A percentile compares a stretch with the other conserved stretches of the same genome.
Evolutionary conservation across 2,113 vertebrate genomes (phyloP).

Genomic region (Protobothrops flavoviridis): DNA sequence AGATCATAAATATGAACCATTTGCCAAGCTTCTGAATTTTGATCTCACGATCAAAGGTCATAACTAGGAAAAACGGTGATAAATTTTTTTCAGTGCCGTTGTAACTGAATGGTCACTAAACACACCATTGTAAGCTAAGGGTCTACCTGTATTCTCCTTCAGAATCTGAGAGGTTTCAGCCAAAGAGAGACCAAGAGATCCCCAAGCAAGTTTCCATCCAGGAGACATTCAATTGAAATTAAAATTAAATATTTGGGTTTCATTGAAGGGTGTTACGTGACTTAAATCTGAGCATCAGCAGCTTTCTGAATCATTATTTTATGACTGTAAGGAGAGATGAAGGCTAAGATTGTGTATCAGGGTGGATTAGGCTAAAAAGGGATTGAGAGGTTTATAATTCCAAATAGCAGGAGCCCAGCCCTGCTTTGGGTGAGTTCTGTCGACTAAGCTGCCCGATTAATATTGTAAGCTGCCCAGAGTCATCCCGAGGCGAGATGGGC

Average conservation of each 20-base stretch:
- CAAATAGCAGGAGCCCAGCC: neutral
- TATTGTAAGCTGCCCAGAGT: neutral
- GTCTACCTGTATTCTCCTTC: neutral
- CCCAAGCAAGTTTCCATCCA: neutral
- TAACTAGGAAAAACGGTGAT: too few relatives aligned
- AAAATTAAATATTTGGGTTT: neutral
- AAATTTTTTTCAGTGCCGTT: too few relatives aligned
- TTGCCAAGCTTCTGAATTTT: neutral
- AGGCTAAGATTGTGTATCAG: neutral
- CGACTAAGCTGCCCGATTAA: neutral
- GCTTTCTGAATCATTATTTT: neutral
- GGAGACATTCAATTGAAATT: neutral
- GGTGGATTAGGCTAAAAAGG: neutral
- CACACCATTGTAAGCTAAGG: neutral
- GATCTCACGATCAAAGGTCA: neutral
- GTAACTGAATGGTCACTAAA: too few relatives aligned
- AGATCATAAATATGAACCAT: neutral
- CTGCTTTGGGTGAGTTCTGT: neutral
- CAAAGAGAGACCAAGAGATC: neutral
- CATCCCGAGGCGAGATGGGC: neutral
- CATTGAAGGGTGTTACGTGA: neutral
- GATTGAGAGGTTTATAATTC: neutral
- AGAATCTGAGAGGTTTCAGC: neutral
- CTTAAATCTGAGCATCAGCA: neutral
- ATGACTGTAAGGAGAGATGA: neutral